Conservation (phyloP, 92 coral and sea anemone genomes). For the Zoanthus sansibaricus region DNA sequence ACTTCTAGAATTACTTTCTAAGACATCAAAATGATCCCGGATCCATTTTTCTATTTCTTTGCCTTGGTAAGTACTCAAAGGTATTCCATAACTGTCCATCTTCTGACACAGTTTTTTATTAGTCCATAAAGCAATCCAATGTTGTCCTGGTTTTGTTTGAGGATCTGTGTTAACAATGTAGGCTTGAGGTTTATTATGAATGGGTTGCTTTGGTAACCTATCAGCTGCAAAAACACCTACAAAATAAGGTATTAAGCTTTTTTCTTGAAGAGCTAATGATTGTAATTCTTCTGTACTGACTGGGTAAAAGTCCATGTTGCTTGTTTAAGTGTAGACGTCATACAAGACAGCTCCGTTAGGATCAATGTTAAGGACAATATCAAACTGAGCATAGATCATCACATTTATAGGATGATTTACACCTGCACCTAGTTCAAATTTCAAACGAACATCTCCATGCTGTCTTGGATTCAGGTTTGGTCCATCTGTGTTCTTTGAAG, state of each 20-base stretch:
- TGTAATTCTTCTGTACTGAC: slow-evolving; percentile 1
- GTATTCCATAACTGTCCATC: slow-evolving; percentile 37
- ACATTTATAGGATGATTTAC: neutral
- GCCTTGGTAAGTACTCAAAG: neutral
- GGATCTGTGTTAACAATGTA: slow-evolving; percentile 35
- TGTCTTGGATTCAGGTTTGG: slow-evolving; percentile 18
- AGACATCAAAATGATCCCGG: neutral
- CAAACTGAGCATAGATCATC: slow-evolving; percentile 4
- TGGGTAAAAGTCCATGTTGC: neutral
- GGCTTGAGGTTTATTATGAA: neutral
- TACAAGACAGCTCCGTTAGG: slow-evolving; percentile 20
- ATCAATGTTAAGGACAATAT: neutral
- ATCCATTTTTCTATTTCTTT: neutral
- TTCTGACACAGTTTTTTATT: neutral
- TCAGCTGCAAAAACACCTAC: slow-evolving; percentile 20
- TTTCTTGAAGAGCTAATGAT: neutral
- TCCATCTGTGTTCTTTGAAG: slow-evolving; percentile 9
- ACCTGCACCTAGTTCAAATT: neutral
- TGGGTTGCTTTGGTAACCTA: neutral
- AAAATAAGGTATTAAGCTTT: neutral
- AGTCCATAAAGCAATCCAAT: slow-evolving; percentile 36
- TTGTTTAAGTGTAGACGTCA: neutral
- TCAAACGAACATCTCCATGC: neutral
- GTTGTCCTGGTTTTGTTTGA: neutral
- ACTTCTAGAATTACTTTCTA: slow-evolving; percentile 1